A percentile compares a stretch with the other conserved stretches of the same genome.
These are phyloP conservation scores for Cynoglossus semilaevis DNA, from an alignment of 2,113 vertebrate species.

Conservation along the genomic window DNA sequence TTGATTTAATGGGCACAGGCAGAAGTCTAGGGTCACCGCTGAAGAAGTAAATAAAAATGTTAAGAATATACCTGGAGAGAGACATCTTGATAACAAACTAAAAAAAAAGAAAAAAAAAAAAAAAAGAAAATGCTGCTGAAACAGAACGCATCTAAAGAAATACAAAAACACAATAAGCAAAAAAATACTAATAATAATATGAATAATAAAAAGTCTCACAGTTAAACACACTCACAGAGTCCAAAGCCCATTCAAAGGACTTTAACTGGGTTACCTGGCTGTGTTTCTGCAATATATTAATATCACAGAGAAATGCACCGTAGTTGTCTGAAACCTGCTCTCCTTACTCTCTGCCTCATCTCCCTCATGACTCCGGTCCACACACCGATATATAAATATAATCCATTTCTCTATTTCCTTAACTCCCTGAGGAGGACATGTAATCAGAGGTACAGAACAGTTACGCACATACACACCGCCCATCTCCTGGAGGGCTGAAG, in stretches of 20 bases:
- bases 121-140: neutral
- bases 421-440: constrained; percentile 29
- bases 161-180: no score
- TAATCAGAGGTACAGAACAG: constrained; percentile 39
- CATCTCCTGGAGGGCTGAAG: constrained; percentile 8
- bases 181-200: no score
- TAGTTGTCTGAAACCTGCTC: constrained; percentile 25
- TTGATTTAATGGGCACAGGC: no score
- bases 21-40: no score
- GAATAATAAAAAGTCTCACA: neutral
- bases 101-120: neutral
- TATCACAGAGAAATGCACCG: constrained; percentile 44
- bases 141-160: no score
- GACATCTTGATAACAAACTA: neutral
- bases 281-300: constrained; percentile 53
- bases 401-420: constrained; percentile 16
- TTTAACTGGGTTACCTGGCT: constrained; percentile 64
- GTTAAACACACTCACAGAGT: constrained; percentile 6
- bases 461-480: neutral
- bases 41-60: no score
- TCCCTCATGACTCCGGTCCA: constrained; percentile 36
- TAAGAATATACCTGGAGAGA: no score
- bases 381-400: constrained; percentile 41
- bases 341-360: constrained; percentile 28
- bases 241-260: constrained; percentile 42